Evolutionary conservation across 2,888 invertebrate genomes (phyloP), one percentile per base, ranked within the genome.

Genomic region (Sphinx pinastri): DNA sequence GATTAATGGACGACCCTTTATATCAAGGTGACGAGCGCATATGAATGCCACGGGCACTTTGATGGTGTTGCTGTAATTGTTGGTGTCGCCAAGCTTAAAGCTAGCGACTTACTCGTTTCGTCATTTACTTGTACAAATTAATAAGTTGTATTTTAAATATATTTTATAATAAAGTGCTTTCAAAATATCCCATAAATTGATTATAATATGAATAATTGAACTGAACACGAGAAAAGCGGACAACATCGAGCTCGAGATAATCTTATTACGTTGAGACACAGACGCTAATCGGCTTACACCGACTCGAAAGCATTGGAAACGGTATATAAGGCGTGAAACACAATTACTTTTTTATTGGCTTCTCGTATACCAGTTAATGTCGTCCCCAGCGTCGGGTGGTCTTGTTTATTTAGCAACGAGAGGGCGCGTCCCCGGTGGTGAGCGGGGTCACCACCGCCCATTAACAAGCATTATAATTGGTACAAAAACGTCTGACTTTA

Each of bases 301-400:
- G 19, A 49, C 63, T 47, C 16, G 49, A 19, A 49, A 47, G 47
- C 60, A 45, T 16, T 63, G 13, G 63, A 49, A 49, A 49, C 47
- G 47, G 49, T 63, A 47, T 11, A 47, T 19, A 63, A 49, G 19
- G 63, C 63, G 63, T 63, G 63, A 63, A 63, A 49, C 63, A 19
- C 19, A 63, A 63, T 63, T 63, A 63, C 6, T 47, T 63, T 47
- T 63, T 63, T 63, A 63, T 63, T 47, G 49, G 49, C 63, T 63
- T 63, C 16, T 14, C 12, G 63, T 63, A 49, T 49, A 7, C 16
- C 47, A 13, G 25, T 13, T 57, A 51, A 12, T 25, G 12, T 25
- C 19, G 25, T 8, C 57, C 57, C 57, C 6, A 7, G 6, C 38
- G 38, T 5, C 38, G 38, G 5, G 38, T 38, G 38, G 38, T 38